Evolutionary conservation across 2,113 vertebrate species (phyloP).

Genomic region (Lepus timidus): DNA sequence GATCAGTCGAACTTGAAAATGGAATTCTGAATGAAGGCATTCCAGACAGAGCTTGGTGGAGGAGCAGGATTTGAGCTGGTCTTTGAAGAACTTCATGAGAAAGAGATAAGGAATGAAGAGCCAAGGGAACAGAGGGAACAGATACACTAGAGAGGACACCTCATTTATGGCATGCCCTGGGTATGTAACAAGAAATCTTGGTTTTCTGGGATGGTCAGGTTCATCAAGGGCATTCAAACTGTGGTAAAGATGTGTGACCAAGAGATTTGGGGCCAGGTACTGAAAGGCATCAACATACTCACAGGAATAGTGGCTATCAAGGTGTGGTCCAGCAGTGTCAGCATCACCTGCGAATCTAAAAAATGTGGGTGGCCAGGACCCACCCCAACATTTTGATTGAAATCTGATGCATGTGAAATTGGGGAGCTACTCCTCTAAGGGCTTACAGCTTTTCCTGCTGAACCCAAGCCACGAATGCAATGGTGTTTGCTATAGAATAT

Average conservation of each 20-base stretch:
- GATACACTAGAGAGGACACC: not conserved
- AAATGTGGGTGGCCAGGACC: not conserved
- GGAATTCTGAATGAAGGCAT: not conserved
- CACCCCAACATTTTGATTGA: not conserved
- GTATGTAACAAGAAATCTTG: not conserved
- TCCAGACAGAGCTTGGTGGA: not conserved
- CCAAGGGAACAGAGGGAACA: not conserved
- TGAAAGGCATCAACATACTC: not conserved
- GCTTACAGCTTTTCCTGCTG: not conserved
- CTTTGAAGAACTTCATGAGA: not conserved
- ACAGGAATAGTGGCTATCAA: not conserved
- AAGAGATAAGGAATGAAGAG: not conserved
- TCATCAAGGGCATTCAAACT: not conserved
- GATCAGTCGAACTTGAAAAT: not conserved
- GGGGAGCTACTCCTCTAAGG: not conserved
- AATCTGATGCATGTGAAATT: not conserved
- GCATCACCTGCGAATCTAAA: not conserved
- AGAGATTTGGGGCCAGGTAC: not conserved
- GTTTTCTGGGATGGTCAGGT: not conserved
- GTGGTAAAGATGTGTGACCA: not conserved
- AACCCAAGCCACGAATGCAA: not conserved
- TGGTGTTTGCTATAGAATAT: not conserved
- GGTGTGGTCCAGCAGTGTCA: not conserved
- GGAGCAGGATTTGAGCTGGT: not conserved
- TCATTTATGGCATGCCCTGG: not conserved